Percentiles rank a stretch among this genome's conserved stretches.
These are phyloP conservation scores for Erythrocercus mccallii DNA, from an alignment of 2,113 vertebrate genomes.

Conservation along the genomic window DNA sequence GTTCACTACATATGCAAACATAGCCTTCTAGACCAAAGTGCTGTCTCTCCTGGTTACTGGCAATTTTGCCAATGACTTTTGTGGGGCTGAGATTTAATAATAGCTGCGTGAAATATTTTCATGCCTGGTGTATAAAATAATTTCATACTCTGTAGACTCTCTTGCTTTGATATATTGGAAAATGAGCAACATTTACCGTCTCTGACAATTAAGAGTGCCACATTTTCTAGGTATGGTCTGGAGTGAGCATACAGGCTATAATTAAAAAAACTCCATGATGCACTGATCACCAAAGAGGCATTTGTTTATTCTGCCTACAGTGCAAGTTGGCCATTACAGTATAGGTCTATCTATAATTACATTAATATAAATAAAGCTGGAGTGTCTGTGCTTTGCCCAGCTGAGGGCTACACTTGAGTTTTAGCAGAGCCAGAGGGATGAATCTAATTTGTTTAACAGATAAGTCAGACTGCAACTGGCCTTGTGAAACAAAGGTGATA, in stretches of 20 bases:
- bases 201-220: neutral
- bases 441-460: conserved; percentile 10
- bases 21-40: neutral
- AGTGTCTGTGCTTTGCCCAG: neutral
- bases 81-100: neutral
- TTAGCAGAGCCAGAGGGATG: conserved; percentile 15
- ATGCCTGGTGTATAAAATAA: neutral
- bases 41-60: neutral
- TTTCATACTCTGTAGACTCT: neutral
- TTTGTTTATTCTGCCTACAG: conserved; percentile 25
- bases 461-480: neutral
- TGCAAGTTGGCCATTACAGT: neutral
- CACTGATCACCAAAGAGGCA: neutral
- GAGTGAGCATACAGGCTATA: neutral
- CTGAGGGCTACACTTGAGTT: neutral
- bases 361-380: conserved; percentile 20
- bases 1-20: neutral
- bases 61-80: neutral
- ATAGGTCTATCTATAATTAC: conserved; percentile 21
- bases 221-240: neutral
- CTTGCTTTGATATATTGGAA: neutral
- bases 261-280: neutral
- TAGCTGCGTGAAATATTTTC: neutral
- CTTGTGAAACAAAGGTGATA: neutral
- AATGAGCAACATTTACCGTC: neutral